Percentiles rank a stretch among this genome's conserved stretches.
Evolutionary conservation across 2,113 vertebrate genomes (phyloP).

Genomic region (Irena cyanogastra): DNA sequence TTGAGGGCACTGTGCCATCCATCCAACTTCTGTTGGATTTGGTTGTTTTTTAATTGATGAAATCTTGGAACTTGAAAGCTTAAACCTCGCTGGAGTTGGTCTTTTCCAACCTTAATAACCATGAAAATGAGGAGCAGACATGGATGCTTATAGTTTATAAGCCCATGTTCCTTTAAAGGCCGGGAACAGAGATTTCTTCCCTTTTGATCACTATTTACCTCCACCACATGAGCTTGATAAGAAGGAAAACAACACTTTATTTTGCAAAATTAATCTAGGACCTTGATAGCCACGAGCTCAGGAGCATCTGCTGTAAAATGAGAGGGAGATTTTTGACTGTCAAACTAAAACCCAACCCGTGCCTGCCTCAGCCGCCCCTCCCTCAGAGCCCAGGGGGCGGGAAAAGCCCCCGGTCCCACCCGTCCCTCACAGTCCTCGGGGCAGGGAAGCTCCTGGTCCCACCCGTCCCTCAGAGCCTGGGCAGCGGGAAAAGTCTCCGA

Average conservation of each 20-base stretch:
- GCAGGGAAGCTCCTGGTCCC: fast-evolving
- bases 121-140: neutral
- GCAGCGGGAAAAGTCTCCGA: fast-evolving
- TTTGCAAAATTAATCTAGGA: neutral
- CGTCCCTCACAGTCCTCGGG: neutral
- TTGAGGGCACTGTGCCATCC: neutral
- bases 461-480: fast-evolving
- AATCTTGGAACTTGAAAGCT: neutral
- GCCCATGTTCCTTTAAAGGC: neutral
- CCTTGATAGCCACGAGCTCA: neutral
- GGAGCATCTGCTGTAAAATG: neutral
- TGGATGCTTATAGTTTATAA: neutral
- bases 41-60: neutral
- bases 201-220: neutral
- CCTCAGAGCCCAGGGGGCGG: neutral
- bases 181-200: neutral
- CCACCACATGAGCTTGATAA: neutral
- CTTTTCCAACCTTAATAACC: neutral
- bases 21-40: neutral
- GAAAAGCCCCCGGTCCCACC: fast-evolving
- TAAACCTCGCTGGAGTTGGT: neutral
- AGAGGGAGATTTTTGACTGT: neutral
- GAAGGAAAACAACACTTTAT: neutral
- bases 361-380: neutral
- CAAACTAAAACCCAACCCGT: fast-evolving